Conservation (phyloP, 2,888 invertebrate genomes). For the Zelleria hepariella region DNA sequence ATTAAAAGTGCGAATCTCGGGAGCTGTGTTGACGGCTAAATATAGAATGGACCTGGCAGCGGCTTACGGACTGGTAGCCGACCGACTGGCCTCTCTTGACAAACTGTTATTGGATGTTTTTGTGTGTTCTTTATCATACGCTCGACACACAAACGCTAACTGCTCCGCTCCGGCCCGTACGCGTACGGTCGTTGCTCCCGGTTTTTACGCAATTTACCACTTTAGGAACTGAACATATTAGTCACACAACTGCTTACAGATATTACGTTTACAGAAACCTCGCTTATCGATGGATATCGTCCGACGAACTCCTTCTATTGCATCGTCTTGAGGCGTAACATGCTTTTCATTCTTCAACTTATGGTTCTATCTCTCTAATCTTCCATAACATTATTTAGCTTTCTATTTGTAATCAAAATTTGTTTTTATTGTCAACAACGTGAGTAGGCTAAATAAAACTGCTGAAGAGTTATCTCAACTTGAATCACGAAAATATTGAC, state of each 20-base stretch:
- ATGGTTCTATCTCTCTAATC: not conserved
- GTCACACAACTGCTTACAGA: not conserved
- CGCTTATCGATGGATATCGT: too few relatives aligned
- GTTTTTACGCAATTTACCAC: slow-evolving; percentile 28
- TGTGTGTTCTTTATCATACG: slow-evolving; percentile 36
- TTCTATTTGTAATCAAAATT: not conserved
- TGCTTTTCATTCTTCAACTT: too few relatives aligned
- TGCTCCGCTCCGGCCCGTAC: slow-evolving; percentile 7
- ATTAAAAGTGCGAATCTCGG: slow-evolving; percentile 17
- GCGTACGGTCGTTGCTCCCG: slow-evolving; percentile 36
- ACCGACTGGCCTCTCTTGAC: slow-evolving; percentile 21
- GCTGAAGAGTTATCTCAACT: not conserved
- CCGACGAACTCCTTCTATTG: too few relatives aligned
- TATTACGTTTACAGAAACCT: not conserved
- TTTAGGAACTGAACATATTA: not conserved
- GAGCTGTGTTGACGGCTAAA: slow-evolving; percentile 42
- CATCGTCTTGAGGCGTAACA: too few relatives aligned
- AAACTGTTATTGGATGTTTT: slow-evolving; percentile 37
- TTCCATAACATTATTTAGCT: not conserved
- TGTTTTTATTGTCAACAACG: not conserved
- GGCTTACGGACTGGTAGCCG: slow-evolving; percentile 15
- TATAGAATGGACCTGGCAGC: slow-evolving; percentile 31
- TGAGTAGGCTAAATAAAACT: not conserved
- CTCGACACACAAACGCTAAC: slow-evolving; percentile 29
- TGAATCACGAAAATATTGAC: slow-evolving; percentile 33